These are phyloP conservation scores for Vidua chalybeata DNA, from an alignment of 2,113 vertebrate genomes.

Conservation along the genomic window DNA sequence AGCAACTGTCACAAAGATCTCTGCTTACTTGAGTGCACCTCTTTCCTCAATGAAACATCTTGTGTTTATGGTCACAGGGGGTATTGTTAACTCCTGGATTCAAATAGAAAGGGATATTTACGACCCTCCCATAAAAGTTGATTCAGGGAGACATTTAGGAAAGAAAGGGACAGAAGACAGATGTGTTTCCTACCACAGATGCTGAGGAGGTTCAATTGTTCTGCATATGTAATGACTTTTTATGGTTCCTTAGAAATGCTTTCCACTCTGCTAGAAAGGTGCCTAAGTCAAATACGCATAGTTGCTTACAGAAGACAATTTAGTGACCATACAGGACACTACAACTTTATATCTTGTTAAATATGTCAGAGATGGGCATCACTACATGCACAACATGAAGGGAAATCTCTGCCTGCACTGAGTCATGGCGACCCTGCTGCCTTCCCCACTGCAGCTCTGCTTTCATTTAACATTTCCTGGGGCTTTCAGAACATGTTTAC, in stretches of 20 bases:
- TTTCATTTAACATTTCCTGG: neutral
- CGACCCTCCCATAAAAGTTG: slow-evolving; percentile 74
- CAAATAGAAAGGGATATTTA: slow-evolving; percentile 77
- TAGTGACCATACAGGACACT: slow-evolving; percentile 22
- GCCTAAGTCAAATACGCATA: slow-evolving; percentile 71
- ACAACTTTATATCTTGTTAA: slow-evolving; percentile 37
- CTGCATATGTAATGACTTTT: slow-evolving; percentile 76
- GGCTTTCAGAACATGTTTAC: neutral
- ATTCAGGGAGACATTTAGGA: slow-evolving; percentile 76
- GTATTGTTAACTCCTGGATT: slow-evolving; percentile 80
- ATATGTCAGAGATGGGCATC: neutral
- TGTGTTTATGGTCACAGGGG: slow-evolving; percentile 82
- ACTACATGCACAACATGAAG: neutral
- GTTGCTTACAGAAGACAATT: slow-evolving; percentile 15
- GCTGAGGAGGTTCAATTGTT: slow-evolving; percentile 60
- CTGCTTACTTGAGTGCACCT: slow-evolving; percentile 83
- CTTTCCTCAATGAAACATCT: slow-evolving; percentile 79
- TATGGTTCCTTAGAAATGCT: slow-evolving; percentile 65
- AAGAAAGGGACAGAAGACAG: slow-evolving; percentile 78
- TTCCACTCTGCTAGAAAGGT: slow-evolving; percentile 73
- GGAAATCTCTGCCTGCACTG: neutral
- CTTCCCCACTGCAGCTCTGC: neutral
- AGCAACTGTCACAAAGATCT: slow-evolving; percentile 79
- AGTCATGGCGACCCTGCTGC: neutral
- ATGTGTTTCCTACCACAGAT: slow-evolving; percentile 77